Conservation (phyloP, 2,888 invertebrate genomes). For the Chaitophorus viminalis region DNA sequence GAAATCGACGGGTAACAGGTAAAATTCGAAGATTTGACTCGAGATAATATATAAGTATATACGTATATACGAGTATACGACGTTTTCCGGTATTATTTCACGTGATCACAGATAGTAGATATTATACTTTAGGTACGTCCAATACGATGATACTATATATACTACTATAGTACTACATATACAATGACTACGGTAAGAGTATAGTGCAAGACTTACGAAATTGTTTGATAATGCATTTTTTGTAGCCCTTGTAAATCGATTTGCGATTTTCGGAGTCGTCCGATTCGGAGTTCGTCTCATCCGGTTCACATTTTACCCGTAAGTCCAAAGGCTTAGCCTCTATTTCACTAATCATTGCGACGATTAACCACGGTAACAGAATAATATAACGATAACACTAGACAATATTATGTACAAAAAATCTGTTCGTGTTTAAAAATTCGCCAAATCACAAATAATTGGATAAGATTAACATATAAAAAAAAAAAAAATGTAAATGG, state of each 20-base stretch:
- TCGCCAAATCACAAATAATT: conserved; percentile 15
- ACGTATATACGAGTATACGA: neutral
- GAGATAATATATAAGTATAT: too few relatives aligned
- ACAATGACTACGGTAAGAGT: neutral
- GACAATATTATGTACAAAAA: neutral
- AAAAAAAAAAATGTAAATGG: neutral
- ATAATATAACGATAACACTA: neutral
- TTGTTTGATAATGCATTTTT: conserved; percentile 60
- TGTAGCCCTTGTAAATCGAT: conserved; percentile 57
- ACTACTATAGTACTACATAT: too few relatives aligned
- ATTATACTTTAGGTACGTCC: too few relatives aligned
- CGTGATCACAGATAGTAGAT: too few relatives aligned
- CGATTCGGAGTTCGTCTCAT: conserved; percentile 53
- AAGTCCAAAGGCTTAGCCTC: conserved; percentile 58
- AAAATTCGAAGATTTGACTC: conserved; percentile 21
- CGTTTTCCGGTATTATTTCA: conserved; percentile 13
- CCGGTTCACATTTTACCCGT: conserved; percentile 57
- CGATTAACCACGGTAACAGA: neutral
- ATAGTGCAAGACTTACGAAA: conserved; percentile 45
- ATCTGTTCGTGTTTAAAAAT: conserved; percentile 18
- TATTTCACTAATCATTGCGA: conserved; percentile 60
- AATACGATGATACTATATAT: neutral
- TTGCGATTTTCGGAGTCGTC: conserved; percentile 57
- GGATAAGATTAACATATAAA: too few relatives aligned
- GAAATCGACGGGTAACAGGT: conserved; percentile 25